Evolutionary conservation across 2,113 vertebrate genomes (phyloP).

Genomic region (Salvelinus sp.): DNA sequence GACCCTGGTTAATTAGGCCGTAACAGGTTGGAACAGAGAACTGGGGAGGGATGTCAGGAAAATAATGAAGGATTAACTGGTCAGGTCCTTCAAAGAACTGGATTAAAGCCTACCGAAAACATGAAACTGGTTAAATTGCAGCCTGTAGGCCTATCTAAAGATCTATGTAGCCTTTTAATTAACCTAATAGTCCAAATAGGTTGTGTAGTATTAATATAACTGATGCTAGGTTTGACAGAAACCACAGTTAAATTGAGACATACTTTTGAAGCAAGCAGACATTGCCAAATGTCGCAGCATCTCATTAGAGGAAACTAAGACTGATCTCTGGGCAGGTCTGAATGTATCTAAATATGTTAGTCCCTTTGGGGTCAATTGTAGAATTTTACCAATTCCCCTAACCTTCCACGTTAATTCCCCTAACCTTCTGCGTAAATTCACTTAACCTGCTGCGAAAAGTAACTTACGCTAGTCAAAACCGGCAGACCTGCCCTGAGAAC

Average conservation of each 20-base stretch:
- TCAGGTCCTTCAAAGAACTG: neutral
- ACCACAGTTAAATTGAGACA: slow-evolving; percentile 14
- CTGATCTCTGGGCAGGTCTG: no score
- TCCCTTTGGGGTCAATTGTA: no score
- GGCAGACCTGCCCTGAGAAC: no score
- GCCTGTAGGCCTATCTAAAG: neutral
- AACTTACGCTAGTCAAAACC: no score
- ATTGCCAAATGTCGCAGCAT: slow-evolving; percentile 20
- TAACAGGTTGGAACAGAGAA: slow-evolving; percentile 3
- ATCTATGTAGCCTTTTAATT: neutral
- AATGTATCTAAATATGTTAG: no score
- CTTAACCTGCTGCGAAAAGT: no score
- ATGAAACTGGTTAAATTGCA: neutral
- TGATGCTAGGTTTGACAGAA: neutral
- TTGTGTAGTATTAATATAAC: neutral
- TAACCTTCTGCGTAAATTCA: no score
- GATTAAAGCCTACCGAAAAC: neutral
- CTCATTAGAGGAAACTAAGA: no score
- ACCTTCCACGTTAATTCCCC: no score
- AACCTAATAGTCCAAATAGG: neutral
- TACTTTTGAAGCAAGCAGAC: slow-evolving; percentile 33
- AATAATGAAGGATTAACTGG: neutral
- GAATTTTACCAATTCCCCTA: no score
- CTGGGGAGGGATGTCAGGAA: neutral
- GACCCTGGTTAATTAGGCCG: neutral